A percentile compares a stretch with the other conserved stretches of the same genome.
Conservation (phyloP, 2,797 vertebrate species). For the Danio aesculapii region DNA sequence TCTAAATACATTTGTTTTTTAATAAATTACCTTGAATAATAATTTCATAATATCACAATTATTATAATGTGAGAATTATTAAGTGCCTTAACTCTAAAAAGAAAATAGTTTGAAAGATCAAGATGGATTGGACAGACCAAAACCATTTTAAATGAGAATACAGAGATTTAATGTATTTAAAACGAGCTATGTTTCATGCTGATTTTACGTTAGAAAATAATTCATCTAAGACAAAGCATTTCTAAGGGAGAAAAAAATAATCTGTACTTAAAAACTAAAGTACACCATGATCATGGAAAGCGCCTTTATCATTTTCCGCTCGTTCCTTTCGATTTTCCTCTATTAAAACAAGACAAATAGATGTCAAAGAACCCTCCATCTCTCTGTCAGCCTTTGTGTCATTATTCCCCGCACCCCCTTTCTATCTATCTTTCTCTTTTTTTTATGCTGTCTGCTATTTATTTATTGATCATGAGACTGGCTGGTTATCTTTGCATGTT, state of each 20-base stretch:
- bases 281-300: not conserved
- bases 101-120: no score
- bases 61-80: no score
- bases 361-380: conserved; percentile 39
- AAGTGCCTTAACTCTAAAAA: no score
- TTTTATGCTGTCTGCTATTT: conserved; percentile 66
- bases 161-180: no score
- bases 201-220: not conserved
- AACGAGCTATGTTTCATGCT: no score
- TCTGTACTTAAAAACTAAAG: not conserved
- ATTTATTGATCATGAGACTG: conserved; percentile 73
- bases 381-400: conserved; percentile 47
- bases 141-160: no score
- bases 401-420: conserved; percentile 18
- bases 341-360: conserved; percentile 44
- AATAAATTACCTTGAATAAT: no score
- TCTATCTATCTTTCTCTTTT: conserved; percentile 63
- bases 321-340: not conserved
- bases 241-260: no score
- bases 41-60: no score
- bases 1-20: no score
- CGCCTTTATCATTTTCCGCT: not conserved
- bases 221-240: no score
- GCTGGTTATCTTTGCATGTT: conserved; percentile 74
- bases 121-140: no score